Conservation (phyloP, 2,113 vertebrate species). For the Uria aalge region DNA sequence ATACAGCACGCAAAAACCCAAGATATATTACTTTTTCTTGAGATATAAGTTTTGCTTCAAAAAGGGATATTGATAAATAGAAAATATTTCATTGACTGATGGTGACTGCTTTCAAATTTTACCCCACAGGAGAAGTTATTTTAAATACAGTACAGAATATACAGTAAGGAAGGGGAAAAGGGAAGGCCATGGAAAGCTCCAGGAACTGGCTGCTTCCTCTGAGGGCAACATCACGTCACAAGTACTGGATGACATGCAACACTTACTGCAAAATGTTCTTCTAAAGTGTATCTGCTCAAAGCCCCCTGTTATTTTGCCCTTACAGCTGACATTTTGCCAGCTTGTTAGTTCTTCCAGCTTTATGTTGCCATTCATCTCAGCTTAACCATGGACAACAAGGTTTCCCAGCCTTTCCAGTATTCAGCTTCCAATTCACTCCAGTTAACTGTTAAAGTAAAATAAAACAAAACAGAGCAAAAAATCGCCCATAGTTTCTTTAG, state of each 20-base stretch:
- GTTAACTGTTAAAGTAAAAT: neutral
- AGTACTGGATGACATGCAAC: neutral
- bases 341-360: neutral
- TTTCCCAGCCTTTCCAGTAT: neutral
- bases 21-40: neutral
- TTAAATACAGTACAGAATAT: neutral
- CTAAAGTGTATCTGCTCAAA: neutral
- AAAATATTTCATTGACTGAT: neutral
- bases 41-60: neutral
- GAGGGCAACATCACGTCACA: neutral
- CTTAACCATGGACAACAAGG: neutral
- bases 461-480: neutral
- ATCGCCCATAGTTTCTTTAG: neutral
- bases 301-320: rapidly evolving
- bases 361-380: neutral
- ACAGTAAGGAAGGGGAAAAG: neutral
- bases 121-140: neutral
- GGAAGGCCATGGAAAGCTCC: neutral
- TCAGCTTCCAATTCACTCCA: neutral
- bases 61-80: neutral
- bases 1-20: neutral
- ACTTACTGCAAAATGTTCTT: neutral
- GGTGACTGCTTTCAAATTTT: neutral
- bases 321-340: neutral
- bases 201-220: neutral